A percentile compares a stretch with the other conserved stretches of the same genome.
phyloP scores from a whole-genome alignment of 1,140 invertebrate genomes.

The Caenorhabditis tropicalis region DNA sequence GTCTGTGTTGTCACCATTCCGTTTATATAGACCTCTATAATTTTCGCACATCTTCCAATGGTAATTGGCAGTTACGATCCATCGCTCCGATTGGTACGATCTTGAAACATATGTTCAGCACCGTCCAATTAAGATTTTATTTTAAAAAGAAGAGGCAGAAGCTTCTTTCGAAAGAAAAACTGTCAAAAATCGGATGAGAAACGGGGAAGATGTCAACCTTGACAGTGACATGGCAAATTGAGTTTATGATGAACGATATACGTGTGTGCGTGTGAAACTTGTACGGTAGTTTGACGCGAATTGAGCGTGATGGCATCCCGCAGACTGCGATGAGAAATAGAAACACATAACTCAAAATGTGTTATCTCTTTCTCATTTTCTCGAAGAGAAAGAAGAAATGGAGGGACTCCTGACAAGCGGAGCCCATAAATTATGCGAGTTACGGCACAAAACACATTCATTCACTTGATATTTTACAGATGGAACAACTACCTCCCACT shows the following conservation, averaged over 20 bases:
- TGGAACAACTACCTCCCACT: background rate
- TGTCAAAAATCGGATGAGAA: background rate
- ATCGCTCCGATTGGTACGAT: background rate
- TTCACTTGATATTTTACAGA: constrained; percentile 15
- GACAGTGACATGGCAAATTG: constrained; percentile 14
- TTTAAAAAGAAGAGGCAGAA: background rate
- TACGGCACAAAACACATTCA: background rate
- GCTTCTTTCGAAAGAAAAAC: background rate
- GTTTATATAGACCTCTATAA: constrained; percentile 16
- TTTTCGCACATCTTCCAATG: constrained; percentile 30
- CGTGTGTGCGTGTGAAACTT: constrained; percentile 3
- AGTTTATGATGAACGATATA: constrained; percentile 9
- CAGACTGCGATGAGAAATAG: background rate
- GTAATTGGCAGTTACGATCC: constrained; percentile 29
- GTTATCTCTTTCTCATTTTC: background rate
- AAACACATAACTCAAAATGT: constrained; percentile 34
- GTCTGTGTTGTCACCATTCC: constrained; percentile 7
- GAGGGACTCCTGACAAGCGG: background rate
- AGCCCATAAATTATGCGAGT: constrained; percentile 30
- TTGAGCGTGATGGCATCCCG: constrained; percentile 7
- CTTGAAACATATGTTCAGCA: constrained; percentile 25
- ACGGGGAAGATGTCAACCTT: background rate
- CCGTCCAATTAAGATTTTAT: background rate
- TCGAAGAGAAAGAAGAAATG: background rate
- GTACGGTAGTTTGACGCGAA: background rate